Conservation (phyloP, 2,113 vertebrate species). For the Lipotes vexillifer region DNA sequence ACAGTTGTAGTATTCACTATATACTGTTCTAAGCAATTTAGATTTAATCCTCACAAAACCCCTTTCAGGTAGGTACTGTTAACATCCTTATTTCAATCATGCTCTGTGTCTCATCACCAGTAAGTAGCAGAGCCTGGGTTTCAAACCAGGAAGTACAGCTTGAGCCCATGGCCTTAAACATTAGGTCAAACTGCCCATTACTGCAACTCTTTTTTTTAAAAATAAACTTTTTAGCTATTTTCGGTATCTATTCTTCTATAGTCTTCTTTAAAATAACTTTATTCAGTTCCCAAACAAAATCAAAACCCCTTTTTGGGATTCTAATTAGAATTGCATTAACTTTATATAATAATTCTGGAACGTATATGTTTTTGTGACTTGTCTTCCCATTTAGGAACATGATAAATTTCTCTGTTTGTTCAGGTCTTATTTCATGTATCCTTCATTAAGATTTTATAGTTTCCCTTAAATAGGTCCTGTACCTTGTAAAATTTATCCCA, state of each 20-base stretch:
- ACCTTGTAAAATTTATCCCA: background rate
- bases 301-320: background rate
- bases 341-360: background rate
- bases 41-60: background rate
- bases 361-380: background rate
- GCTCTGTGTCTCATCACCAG: background rate
- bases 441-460: background rate
- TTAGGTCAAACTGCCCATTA: background rate
- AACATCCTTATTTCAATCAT: background rate
- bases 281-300: background rate
- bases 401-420: background rate
- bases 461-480: background rate
- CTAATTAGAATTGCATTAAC: constrained; percentile 12
- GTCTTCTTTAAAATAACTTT: constrained; percentile 5
- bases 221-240: background rate
- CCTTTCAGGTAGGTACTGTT: background rate
- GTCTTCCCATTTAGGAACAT: background rate
- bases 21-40: background rate
- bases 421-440: background rate
- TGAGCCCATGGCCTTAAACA: background rate
- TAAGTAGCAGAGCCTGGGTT: background rate
- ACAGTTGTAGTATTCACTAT: background rate
- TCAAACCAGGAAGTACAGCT: background rate
- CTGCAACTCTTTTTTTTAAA: background rate
- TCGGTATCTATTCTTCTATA: background rate